These are phyloP conservation scores for Malurus alboscapulatus DNA, from an alignment of 2,113 vertebrate species.

Conservation along the genomic window DNA sequence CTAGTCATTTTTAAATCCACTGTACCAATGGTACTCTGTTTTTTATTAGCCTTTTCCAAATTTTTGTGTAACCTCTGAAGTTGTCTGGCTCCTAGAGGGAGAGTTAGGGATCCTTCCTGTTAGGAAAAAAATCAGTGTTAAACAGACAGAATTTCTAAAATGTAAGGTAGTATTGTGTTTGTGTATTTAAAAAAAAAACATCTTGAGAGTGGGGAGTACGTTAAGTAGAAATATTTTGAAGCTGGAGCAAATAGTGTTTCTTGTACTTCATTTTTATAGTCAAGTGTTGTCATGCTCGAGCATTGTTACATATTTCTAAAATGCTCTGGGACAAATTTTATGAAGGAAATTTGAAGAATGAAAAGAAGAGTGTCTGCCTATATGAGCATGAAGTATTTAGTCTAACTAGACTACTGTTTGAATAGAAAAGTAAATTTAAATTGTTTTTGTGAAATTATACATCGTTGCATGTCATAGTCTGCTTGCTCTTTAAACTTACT, in stretches of 20 bases:
- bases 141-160: neutral
- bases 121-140: neutral
- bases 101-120: neutral
- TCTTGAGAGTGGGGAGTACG: neutral
- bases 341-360: neutral
- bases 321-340: neutral
- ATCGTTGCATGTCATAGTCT: neutral
- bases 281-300: neutral
- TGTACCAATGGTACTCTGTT: neutral
- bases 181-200: neutral
- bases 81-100: neutral
- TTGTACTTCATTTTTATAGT: neutral
- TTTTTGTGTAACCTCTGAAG: neutral
- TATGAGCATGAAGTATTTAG: neutral
- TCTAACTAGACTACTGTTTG: neutral
- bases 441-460: neutral
- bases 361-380: neutral
- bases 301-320: neutral
- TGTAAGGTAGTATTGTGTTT: neutral
- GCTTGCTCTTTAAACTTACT: neutral
- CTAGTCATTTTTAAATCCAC: slow-evolving; percentile 7
- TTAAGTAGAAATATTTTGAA: neutral
- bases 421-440: neutral
- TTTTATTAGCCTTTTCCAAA: neutral
- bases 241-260: neutral